These are phyloP conservation scores for Lepilemur septentrionalis DNA, from an alignment of 2,797 vertebrate species.

Conservation along the genomic window DNA sequence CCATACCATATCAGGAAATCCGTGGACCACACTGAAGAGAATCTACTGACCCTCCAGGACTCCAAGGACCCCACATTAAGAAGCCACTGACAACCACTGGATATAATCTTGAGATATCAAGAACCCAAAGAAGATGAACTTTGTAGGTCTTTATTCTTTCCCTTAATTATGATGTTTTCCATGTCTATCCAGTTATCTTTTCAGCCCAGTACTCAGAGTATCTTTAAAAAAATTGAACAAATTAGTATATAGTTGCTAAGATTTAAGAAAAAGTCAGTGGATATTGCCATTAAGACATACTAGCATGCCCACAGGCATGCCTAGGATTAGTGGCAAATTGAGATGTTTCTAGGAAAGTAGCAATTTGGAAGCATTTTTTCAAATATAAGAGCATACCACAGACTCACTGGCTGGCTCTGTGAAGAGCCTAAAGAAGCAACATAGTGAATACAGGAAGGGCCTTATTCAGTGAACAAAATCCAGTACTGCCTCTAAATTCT, in stretches of 20 bases:
- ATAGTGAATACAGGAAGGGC: neutral
- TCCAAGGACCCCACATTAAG: neutral
- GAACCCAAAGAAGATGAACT: neutral
- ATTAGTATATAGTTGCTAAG: slow-evolving; percentile 54
- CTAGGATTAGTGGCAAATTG: slow-evolving; percentile 40
- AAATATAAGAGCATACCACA: neutral
- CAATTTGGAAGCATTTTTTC: slow-evolving; percentile 56
- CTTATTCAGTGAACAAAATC: slow-evolving; percentile 9
- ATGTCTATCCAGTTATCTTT: neutral
- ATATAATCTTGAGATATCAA: neutral
- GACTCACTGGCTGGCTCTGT: neutral
- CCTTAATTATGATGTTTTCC: neutral
- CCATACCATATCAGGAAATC: neutral
- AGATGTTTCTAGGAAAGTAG: slow-evolving; percentile 54
- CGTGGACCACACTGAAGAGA: neutral
- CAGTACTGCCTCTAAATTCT: neutral
- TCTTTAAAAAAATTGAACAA: slow-evolving; percentile 33
- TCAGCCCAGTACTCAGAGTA: slow-evolving; percentile 6
- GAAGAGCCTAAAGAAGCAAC: neutral
- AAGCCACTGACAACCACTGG: neutral
- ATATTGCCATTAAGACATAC: neutral
- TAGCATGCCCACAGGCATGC: slow-evolving; percentile 42
- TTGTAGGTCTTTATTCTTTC: neutral
- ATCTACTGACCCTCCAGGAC: neutral
- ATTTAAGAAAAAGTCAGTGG: slow-evolving; percentile 34